Evolutionary conservation across 1,140 invertebrate genomes (phyloP), one percentile per base, ranked within the genome.

Genomic region (Brachionus paranguensis): DNA sequence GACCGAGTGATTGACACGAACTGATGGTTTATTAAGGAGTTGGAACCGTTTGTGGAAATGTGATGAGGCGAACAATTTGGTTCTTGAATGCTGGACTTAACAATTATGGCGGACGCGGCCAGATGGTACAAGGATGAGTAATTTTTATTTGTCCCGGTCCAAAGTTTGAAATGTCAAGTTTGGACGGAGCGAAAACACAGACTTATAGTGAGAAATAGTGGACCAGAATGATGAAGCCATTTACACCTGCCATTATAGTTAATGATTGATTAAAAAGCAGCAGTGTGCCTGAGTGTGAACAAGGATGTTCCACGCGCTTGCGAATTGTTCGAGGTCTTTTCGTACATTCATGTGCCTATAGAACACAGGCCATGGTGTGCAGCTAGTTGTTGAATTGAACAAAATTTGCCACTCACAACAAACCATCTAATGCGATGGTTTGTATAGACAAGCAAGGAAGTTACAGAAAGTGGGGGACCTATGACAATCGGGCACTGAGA

Each of bases 31-130:
- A 29, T 68, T 1, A 65, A 68, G 12, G 29, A 68, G 11, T 53
- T 83, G 29, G 55, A 65, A 5, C 3, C 55, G 14, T 83, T 68
- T 43, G 20, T 43, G 14, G 79, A n/a, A 83, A 3, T 65, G 55
- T 17, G 60, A 68, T 20, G 79, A 68, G 4, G 79, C 60, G 0
- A 60, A 37, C 27, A 60, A 83, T 14, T 50, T 83, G 11, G 8
- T 83, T 14, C 33, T 83, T 3, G 79, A 83, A 83, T 83, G 79
- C 45, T 65, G 60, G 33, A 53, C 24, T n/a, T 17, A 83, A 70
- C 33, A 83, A 70, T 43, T 45, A n/a, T 6, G 78, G 60, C 5
- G 65, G 29, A 43, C n/a, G 41, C 37, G 24, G 79, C 79, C 1
- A 24, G 43, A 83, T 83, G 79, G 79, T 68, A 17, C 24, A 47